Evolutionary conservation across 35 echinoderm and acorn worm genomes (phyloP).

Genomic region (Holothuria glaberrima): DNA sequence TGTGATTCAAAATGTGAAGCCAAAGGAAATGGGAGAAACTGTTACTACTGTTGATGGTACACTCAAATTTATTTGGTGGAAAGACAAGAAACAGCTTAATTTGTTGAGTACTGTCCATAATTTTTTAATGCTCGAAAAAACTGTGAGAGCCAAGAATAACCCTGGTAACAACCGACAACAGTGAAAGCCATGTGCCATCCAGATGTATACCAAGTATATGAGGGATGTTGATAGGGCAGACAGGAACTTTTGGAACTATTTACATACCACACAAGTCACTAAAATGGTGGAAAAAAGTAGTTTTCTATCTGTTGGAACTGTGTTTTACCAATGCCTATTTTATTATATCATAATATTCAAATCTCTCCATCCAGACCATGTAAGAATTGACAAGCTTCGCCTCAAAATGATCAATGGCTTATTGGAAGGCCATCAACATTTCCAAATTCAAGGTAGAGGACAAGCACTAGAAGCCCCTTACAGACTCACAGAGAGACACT

Average conservation of each 20-base stretch:
- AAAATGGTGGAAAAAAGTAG: constrained; percentile 40
- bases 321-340: constrained; percentile 44
- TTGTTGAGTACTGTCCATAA: constrained; percentile 42
- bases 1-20: constrained; percentile 8
- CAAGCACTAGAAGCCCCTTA: background rate
- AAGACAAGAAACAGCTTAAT: constrained; percentile 9
- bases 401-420: constrained; percentile 3
- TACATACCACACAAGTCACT: constrained; percentile 23
- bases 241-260: constrained; percentile 29
- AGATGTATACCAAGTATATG: constrained; percentile 23
- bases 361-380: background rate
- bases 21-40: constrained; percentile 11
- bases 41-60: constrained; percentile 17
- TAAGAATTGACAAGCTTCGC: background rate
- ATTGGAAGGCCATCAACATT: background rate
- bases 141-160: constrained; percentile 12
- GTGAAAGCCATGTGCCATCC: constrained; percentile 26
- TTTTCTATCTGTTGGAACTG: constrained; percentile 35
- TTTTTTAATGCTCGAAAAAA: constrained; percentile 19
- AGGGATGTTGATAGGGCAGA: constrained; percentile 12
- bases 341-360: constrained; percentile 27
- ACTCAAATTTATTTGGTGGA: constrained; percentile 12
- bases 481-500: constrained; percentile 33
- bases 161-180: background rate
- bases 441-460: background rate